Evolutionary conservation across 2,113 vertebrate species (phyloP).

Genomic region (Chrysemys picta): DNA sequence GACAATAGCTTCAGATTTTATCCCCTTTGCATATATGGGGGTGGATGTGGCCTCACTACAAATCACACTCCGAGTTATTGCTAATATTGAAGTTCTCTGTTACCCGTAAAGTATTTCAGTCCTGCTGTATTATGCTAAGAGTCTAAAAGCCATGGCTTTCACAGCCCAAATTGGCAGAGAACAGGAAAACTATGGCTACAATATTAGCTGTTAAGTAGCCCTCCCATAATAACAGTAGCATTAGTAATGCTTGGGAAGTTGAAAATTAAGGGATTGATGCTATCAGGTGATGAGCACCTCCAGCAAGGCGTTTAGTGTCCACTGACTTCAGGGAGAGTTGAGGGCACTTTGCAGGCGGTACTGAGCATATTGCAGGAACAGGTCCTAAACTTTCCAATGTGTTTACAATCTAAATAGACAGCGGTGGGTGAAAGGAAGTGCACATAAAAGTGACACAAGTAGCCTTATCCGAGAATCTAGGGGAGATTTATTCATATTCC

Average conservation of each 20-base stretch:
- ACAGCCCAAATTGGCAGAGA: not conserved
- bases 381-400: not conserved
- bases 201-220: not conserved
- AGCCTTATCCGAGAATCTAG: not conserved
- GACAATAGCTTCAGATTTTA: not conserved
- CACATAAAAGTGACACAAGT: not conserved
- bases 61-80: not conserved
- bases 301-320: not conserved
- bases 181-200: not conserved
- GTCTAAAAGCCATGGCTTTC: not conserved
- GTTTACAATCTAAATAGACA: not conserved
- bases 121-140: not conserved
- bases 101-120: not conserved
- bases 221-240: accelerated
- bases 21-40: not conserved
- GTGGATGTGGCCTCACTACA: accelerated
- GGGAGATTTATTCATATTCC: not conserved
- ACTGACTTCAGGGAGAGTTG: not conserved
- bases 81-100: not conserved
- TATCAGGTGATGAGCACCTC: not conserved
- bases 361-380: not conserved
- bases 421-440: not conserved
- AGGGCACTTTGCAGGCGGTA: not conserved
- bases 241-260: not conserved
- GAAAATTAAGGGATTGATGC: not conserved